phyloP scores from a whole-genome alignment of 2,888 invertebrate genomes.

The Drosophila paucipuncta region DNA sequence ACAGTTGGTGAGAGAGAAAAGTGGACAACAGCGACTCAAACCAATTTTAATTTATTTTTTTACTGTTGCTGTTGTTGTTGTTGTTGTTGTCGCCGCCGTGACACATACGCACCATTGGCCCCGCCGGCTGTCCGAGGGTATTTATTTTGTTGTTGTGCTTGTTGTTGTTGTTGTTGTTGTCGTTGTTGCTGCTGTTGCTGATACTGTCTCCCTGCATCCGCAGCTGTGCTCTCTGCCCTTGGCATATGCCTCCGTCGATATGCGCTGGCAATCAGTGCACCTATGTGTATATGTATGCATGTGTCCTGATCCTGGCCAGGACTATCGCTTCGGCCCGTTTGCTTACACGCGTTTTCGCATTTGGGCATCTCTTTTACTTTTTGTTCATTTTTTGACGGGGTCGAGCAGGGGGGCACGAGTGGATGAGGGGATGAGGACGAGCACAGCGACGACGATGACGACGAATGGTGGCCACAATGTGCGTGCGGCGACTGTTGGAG shows the following conservation, averaged over 20 bases:
- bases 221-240: slow-evolving; percentile 12
- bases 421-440: slow-evolving; percentile 9
- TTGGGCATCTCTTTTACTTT: slow-evolving; percentile 80
- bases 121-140: slow-evolving; percentile 55
- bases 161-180: slow-evolving; percentile 22
- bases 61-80: slow-evolving; percentile 27
- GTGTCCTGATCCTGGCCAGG: slow-evolving; percentile 64
- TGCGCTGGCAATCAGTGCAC: slow-evolving; percentile 74
- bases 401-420: slow-evolving; percentile 17
- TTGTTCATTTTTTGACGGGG: slow-evolving; percentile 74
- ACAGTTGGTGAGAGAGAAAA: slow-evolving; percentile 19
- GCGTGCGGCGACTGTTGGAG: slow-evolving; percentile 69
- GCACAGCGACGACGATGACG: slow-evolving; percentile 22
- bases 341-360: slow-evolving; percentile 76
- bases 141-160: slow-evolving; percentile 39
- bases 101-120: slow-evolving; percentile 78
- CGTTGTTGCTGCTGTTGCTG: slow-evolving; percentile 20
- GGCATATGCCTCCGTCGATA: slow-evolving; percentile 27
- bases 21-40: slow-evolving; percentile 52
- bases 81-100: slow-evolving; percentile 55
- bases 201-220: slow-evolving; percentile 14
- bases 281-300: slow-evolving; percentile 53
- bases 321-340: slow-evolving; percentile 78
- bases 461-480: slow-evolving; percentile 58
- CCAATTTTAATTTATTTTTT: slow-evolving; percentile 72